Percentiles rank a stretch among this genome's conserved stretches.
These are phyloP conservation scores for Pseudoips prasinana DNA, from an alignment of 2,888 invertebrate species.

Conservation along the genomic window DNA sequence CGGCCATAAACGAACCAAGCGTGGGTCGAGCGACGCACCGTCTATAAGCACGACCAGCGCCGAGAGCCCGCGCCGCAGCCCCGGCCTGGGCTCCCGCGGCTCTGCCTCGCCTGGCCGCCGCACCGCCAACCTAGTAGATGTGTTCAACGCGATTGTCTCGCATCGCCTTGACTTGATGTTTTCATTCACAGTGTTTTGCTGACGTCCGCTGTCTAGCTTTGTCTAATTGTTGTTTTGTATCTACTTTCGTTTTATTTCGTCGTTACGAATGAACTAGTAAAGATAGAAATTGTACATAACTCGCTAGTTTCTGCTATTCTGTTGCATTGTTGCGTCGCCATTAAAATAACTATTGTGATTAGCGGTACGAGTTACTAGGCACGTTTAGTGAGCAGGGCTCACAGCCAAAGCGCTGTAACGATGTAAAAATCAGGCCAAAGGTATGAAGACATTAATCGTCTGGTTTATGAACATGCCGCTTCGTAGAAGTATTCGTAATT, in stretches of 20 bases:
- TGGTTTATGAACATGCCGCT: slow-evolving; percentile 5
- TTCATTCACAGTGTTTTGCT: slow-evolving; percentile 75
- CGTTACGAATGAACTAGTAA: slow-evolving; percentile 12
- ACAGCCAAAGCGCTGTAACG: slow-evolving; percentile 9
- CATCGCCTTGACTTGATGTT: slow-evolving; percentile 56
- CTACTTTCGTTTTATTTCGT: slow-evolving; percentile 54
- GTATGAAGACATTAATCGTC: slow-evolving; percentile 3
- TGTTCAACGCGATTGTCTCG: slow-evolving; percentile 58
- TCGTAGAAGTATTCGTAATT: slow-evolving; percentile 3
- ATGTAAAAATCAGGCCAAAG: slow-evolving; percentile 15
- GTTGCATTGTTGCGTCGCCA: slow-evolving; percentile 12
- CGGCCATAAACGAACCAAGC: slow-evolving; percentile 67
- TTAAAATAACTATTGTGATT: slow-evolving; percentile 16
- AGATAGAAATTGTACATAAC: slow-evolving; percentile 15
- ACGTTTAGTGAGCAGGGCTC: slow-evolving; percentile 8
- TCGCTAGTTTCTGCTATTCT: slow-evolving; percentile 11
- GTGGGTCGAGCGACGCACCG: slow-evolving; percentile 72
- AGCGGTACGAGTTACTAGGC: slow-evolving; percentile 8
- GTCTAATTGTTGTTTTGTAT: slow-evolving; percentile 42
- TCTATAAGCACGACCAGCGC: slow-evolving; percentile 52
- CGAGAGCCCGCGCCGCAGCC: slow-evolving; percentile 32
- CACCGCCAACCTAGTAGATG: slow-evolving; percentile 44
- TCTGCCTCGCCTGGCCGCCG: slow-evolving; percentile 39
- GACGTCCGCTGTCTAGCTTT: slow-evolving; percentile 49
- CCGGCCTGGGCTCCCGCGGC: slow-evolving; percentile 29